Base-by-base conservation (phyloP, 2,888 invertebrate species). In the Pterobdella sp. region DNA sequence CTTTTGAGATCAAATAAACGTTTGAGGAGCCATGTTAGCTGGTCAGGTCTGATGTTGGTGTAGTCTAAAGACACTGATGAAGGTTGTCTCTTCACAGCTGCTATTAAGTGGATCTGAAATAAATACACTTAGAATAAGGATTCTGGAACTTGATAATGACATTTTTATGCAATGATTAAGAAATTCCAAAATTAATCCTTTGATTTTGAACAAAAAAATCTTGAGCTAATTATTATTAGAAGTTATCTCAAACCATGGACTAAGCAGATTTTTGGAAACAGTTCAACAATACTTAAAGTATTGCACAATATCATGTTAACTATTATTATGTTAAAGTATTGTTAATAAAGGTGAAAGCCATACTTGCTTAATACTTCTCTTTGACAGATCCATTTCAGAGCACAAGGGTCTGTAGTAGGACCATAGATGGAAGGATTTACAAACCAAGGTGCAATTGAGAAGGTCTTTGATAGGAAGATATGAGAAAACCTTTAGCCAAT, bases 11-110 rank as follows among this genome's bases (percentile, higher is more conserved):
- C 90, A 0, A 93, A 93, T 75, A 94, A 85, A 22, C 94, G 88
- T 22, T 89, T 89, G 34, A 94, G 87, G n/a, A 95, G 84, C 95
- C 95, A 95, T 0, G 90, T 89, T n/a, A 95, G 85, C 83, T 95
- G 94, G 72, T 91, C 87, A 79, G 92, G 88, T 36, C 91, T 91
- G 74, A 94, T 88, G 78, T 90, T 90, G 77, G 93, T 91, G 91
- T 93, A 93, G 84, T 92, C 91, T 64, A 95, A 87, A 34, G 89
- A 88, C n/a, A 95, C 86, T 72, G 87, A 87, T 77, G 89, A 88
- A 0, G 95, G 95, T 82, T 95, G 95, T 0, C 94, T 87, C 3
- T 93, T 88, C 49, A 92, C 92, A 77, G 94, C 90, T 10, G 92
- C 93, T 29, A 90, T 89, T 73, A 93, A 82, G 79, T 91, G 88